Evolutionary conservation across 2,113 vertebrate species (phyloP), one percentile per base, ranked within the genome.

Genomic region (Scytalopus superciliaris): DNA sequence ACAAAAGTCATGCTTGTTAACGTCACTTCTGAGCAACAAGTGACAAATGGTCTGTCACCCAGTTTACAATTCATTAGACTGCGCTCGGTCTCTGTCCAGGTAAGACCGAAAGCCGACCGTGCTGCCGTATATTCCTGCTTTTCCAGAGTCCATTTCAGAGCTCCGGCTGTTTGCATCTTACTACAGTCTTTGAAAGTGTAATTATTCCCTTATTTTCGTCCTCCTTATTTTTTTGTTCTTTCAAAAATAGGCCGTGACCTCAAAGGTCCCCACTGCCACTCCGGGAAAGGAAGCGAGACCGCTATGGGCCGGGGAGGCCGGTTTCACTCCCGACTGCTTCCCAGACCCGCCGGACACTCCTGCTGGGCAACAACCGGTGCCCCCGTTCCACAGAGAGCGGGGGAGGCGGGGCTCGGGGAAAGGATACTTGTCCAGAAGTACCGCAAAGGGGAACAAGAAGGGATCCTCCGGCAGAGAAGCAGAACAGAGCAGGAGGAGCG

Each of bases 401-500:
- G 16, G 64, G 52, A 82, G 94, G 91, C 40, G 87, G 84, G 35
- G 81, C 70, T 66, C 82, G 70, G 55, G 31, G 10, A 64, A 40
- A 21, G 22, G 21, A 33, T 2, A 21, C 40, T 82, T 39, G 19
- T 9, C 40, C 70, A 3, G 55, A 12, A 60, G 3, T 3, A 23
- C 49, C 3, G 9, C 17, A 10, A 10, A 53, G 27, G 22, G 45
- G 33, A 52, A 2, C 14, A 3, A 30, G 24, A 7, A 53, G 33
- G 42, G 47, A 8, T 27, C 27, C 13, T 24, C 25, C 19, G 9
- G 33, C 45, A 62, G 57, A 64, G 33, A 28, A 73, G 60, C 33
- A 37, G 57, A 68, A 66, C 27, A 18, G 45, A 39, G 68, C 23
- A 33, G 49, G 30, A 76, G 70, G 16, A 60, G 56, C 22, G 50